Conservation (phyloP, 2,888 invertebrate species). For the Xylocampa areola region DNA sequence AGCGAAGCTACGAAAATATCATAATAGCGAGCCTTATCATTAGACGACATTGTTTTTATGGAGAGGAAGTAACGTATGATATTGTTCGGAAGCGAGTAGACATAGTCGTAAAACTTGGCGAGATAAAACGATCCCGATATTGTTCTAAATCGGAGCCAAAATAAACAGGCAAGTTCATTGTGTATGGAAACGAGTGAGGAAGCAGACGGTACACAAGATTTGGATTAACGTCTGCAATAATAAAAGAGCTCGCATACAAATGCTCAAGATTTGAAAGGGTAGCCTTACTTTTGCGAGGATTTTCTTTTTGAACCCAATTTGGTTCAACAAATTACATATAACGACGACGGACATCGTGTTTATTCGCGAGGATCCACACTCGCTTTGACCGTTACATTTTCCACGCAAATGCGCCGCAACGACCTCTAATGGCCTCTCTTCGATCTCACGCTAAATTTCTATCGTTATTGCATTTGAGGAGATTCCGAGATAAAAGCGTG, state of each 20-base stretch:
- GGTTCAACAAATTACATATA: conserved; percentile 51
- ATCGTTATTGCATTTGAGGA: conserved; percentile 51
- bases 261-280: conserved; percentile 34
- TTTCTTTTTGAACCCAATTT: conserved; percentile 58
- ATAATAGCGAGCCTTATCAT: conserved; percentile 57
- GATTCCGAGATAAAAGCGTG: conserved; percentile 39
- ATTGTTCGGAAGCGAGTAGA: conserved; percentile 58
- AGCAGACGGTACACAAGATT: conserved; percentile 25
- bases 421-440: conserved; percentile 55
- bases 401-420: conserved; percentile 56
- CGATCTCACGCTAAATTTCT: conserved; percentile 56
- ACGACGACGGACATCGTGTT: conserved; percentile 50
- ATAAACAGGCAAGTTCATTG: conserved; percentile 40
- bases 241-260: conserved; percentile 26
- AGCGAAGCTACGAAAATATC: conserved; percentile 50
- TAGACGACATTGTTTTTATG: conserved; percentile 62
- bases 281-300: conserved; percentile 40
- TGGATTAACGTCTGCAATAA: conserved; percentile 54
- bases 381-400: conserved; percentile 58
- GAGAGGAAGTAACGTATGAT: conserved; percentile 63
- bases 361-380: conserved; percentile 50
- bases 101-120: conserved; percentile 55
- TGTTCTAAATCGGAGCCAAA: conserved; percentile 51
- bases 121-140: conserved; percentile 52
- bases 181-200: conserved; percentile 24